Base-by-base conservation (phyloP, 2,113 vertebrate genomes). In the Mormyrus iriodes region DNA sequence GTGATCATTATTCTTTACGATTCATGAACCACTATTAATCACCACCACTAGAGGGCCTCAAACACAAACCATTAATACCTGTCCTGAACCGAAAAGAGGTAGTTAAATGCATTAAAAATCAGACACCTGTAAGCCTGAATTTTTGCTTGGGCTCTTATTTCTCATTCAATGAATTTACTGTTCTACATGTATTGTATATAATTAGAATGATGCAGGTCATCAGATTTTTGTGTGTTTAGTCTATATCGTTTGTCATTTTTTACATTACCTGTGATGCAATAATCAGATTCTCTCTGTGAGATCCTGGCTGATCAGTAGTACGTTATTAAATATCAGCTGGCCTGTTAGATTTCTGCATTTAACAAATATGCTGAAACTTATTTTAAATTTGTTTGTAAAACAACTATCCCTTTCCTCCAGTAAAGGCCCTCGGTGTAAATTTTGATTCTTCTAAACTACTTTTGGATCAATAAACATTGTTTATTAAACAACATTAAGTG, bases 11-110 rank as follows among this genome's bases (percentile, higher is more conserved):
- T 53, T 79, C 24, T 51, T 76, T 76, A 55, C 3, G 5, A 55
- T 55, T 86, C 39, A 51, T 49, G 58, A 9, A 27, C 31, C 53
- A 46, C 88, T 13, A 55, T n/a, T n/a, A 73, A 46, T 69, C 48
- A 53, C 86, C 19, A 3, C 88, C 88, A 91, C 73, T 84, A 89
- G 90, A 88, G 88, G 90, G 88, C 90, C 35, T 55, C 88, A 89
- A 87, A 87, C 17, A 61, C 86, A 61, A 8, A 58, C 35, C 53
- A 85, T 58, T 84, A 31, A 53, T 51, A 83, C 19, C 10, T 55
- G 49, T 39, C 10, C 13, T 5, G 31, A 35, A 31, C 58, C 24
- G n/a, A 76, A 88, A 39, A 35, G 65, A n/a, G 15, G 27, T 51
- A 27, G 69, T n/a, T 21, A 65, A 88, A 13, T 24, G 4, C 8